Evolutionary conservation across 2,797 vertebrate species (phyloP), one percentile per base, ranked within the genome.

Genomic region (Manis crassicaudata): DNA sequence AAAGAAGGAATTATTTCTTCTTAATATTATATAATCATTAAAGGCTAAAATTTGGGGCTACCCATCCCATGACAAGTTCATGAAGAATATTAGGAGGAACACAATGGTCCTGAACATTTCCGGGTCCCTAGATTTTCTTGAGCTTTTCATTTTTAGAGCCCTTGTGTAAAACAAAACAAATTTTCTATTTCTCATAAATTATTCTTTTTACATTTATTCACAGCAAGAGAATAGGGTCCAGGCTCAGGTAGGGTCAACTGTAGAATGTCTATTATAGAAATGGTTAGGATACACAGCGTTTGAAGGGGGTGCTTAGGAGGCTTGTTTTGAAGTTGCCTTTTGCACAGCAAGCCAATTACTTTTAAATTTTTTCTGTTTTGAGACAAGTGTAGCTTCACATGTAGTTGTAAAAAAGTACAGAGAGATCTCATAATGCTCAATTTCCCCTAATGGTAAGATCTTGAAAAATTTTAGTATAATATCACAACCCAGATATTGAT

Each of bases 1-100:
- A 92, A 89, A 81, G n/a, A 87, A 88, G 4, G n/a, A 95, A 56
- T 46, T 89, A 12, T 29, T 58, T 81, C 79, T 92, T 60, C 43
- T 32, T 40, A 60, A 91, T 20, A 73, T 85, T 88, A 79, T 46
- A 63, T 90, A 81, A 84, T 46, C 32, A 87, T 81, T 25, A 72
- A 77, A 65, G 35, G 17, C 3, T 81, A 88, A 81, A 67, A 54
- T 73, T 88, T 35, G 11, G 16, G 62, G 29, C 16, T 46, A 40
- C 7, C 11, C 29, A 40, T 6, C 18, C 27, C 18, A 29, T 23
- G 6, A 16, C 25, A 91, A 73, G 32, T 50, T 65, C n/a, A 75
- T 9, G 40, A 40, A 62, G 13, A 83, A 35, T 68, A 87, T 5
- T 65, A 9, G 21, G n/a, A 83, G 40, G 23, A 60, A 18, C 40